These are phyloP conservation scores for Paelopatides confundens DNA, from an alignment of 53 echinoderm and acorn worm species.

Conservation along the genomic window DNA sequence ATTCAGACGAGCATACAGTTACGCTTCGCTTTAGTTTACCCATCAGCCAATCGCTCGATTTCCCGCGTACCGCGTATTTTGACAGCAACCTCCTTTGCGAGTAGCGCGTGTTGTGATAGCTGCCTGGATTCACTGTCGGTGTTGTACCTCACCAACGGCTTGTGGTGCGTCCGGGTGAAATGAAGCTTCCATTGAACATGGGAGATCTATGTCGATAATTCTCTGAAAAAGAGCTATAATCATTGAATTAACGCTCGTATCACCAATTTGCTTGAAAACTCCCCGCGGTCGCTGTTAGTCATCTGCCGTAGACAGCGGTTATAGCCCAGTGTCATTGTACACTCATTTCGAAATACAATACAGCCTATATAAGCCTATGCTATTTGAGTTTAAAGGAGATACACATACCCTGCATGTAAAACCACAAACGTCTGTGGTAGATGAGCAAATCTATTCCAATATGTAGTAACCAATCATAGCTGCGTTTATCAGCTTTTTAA, in stretches of 20 bases:
- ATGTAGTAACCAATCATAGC: no score
- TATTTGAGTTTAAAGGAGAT: no score
- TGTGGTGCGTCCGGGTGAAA: conserved; percentile 36
- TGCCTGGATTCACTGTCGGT: conserved; percentile 26
- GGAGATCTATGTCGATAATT: conserved; percentile 42
- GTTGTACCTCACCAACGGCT: conserved; percentile 34
- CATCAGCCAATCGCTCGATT: conserved; percentile 17
- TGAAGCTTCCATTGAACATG: conserved; percentile 26
- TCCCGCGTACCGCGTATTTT: conserved; percentile 17
- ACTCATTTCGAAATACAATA: no score
- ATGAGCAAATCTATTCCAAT: no score
- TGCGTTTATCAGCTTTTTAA: no score
- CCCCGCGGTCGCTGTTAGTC: conserved; percentile 44
- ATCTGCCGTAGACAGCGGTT: conserved; percentile 8
- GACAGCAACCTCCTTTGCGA: conserved; percentile 34
- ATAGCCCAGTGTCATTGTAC: background rate
- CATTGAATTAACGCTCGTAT: conserved; percentile 45
- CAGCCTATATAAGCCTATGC: no score
- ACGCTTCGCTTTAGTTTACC: background rate
- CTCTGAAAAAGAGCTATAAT: conserved; percentile 31
- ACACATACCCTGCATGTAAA: no score
- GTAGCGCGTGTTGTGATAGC: conserved; percentile 37
- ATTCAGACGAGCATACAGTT: conserved; percentile 1
- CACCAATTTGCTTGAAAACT: conserved; percentile 35
- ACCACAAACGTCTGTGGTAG: no score